Conservation (phyloP, 30 jellyfish, hydroid and myxozoan species). For the Sanderia malayensis region DNA sequence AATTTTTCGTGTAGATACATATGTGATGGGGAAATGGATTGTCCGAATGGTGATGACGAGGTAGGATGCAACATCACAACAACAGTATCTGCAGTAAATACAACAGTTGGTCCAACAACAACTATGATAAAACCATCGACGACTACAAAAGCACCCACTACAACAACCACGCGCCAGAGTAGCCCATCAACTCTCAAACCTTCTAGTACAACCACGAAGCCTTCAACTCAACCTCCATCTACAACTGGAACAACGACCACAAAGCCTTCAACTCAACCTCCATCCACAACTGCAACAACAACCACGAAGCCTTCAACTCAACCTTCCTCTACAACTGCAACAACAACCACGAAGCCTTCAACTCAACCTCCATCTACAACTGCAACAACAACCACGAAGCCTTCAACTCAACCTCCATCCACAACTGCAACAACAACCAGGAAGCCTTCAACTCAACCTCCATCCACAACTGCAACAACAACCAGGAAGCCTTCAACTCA, state of each 20-base stretch:
- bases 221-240: slow-evolving; percentile 1
- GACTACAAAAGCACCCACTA: slow-evolving; percentile 2
- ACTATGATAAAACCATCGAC: background rate
- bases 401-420: slow-evolving; percentile 7
- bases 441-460: background rate
- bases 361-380: background rate
- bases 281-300: slow-evolving; percentile 21
- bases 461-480: no score
- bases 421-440: background rate
- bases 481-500: no score
- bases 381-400: background rate
- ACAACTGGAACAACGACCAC: slow-evolving; percentile 5
- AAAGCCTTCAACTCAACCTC: background rate
- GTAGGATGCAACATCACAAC: slow-evolving; percentile 26
- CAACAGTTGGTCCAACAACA: no score
- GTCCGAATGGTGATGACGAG: slow-evolving; percentile 70
- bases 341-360: slow-evolving; percentile 6
- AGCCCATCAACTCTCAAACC: background rate
- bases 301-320: slow-evolving; percentile 12
- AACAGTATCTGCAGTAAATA: slow-evolving; percentile 8
- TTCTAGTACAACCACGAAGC: background rate
- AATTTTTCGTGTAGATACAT: slow-evolving; percentile 22
- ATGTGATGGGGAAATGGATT: slow-evolving; percentile 70
- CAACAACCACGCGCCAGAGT: background rate
- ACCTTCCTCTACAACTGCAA: background rate